Evolutionary conservation across 2,113 vertebrate genomes (phyloP).

Genomic region (Poeciliopsis retropinna): DNA sequence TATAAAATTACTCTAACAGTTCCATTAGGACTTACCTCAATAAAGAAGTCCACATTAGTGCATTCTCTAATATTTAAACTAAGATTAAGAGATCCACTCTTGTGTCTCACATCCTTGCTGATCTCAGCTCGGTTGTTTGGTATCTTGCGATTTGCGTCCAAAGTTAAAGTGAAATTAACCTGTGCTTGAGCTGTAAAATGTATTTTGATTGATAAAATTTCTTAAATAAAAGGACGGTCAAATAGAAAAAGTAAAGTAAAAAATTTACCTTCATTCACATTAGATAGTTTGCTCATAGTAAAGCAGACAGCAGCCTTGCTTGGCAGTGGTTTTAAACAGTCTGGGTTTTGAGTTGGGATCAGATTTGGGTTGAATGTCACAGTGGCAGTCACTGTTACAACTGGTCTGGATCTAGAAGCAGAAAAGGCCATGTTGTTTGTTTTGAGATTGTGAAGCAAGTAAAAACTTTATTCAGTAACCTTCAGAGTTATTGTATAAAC

Average conservation of each 20-base stretch:
- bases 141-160: conserved; percentile 67
- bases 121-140: conserved; percentile 69
- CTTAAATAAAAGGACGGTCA: background rate
- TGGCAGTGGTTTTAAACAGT: conserved; percentile 29
- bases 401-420: conserved; percentile 72
- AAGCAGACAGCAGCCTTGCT: conserved; percentile 65
- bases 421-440: background rate
- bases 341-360: conserved; percentile 51
- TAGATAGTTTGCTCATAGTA: conserved; percentile 40
- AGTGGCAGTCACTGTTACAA: conserved; percentile 59
- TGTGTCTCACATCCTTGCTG: conserved; percentile 6
- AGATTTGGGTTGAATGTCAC: conserved; percentile 53
- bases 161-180: conserved; percentile 66
- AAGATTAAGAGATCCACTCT: background rate
- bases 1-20: background rate
- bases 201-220: background rate
- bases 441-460: background rate
- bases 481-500: no score
- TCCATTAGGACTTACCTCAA: conserved; percentile 54
- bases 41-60: fast-evolving
- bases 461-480: background rate
- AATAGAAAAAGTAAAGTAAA: background rate
- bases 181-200: conserved; percentile 51
- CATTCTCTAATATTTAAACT: fast-evolving
- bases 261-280: conserved; percentile 39